phyloP scores from a whole-genome alignment of 2,797 vertebrate species.

The Halcyon chelicuti region DNA sequence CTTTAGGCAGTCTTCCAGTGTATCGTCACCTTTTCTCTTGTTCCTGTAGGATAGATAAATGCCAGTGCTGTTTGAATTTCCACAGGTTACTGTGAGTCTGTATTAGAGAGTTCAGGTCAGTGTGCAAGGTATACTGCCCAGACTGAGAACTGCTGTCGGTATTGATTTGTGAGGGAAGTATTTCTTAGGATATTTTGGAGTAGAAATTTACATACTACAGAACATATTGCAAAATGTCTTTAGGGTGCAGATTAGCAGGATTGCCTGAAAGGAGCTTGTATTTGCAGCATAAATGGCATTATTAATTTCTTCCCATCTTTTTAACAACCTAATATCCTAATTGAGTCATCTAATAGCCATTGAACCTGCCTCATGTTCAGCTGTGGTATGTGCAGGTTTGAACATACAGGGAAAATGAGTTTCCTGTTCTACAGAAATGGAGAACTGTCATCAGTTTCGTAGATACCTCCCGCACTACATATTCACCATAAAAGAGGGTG shows the following conservation, averaged over 20 bases:
- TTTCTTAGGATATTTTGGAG: not conserved
- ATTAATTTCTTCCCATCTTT: not conserved
- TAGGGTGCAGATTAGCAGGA: not conserved
- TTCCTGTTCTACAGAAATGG: not conserved
- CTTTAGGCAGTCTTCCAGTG: not conserved
- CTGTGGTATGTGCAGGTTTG: not conserved
- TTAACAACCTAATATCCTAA: not conserved
- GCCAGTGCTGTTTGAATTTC: not conserved
- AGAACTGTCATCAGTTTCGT: not conserved
- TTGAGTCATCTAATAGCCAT: not conserved
- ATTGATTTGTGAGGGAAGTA: not conserved
- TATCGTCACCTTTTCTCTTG: not conserved
- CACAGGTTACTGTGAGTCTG: not conserved
- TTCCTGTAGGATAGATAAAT: not conserved
- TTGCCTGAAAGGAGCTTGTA: not conserved
- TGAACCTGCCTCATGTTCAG: not conserved
- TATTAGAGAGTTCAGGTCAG: not conserved
- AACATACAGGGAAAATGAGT: not conserved
- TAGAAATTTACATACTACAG: not conserved
- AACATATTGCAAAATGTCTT: not conserved
- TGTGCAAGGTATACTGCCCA: not conserved
- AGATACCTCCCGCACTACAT: not conserved
- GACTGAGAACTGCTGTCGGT: not conserved
- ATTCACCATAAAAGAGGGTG: not conserved
- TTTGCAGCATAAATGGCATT: not conserved